Base-by-base conservation (phyloP, 2,888 invertebrate species). In the Mesodorylaimus sp. region DNA sequence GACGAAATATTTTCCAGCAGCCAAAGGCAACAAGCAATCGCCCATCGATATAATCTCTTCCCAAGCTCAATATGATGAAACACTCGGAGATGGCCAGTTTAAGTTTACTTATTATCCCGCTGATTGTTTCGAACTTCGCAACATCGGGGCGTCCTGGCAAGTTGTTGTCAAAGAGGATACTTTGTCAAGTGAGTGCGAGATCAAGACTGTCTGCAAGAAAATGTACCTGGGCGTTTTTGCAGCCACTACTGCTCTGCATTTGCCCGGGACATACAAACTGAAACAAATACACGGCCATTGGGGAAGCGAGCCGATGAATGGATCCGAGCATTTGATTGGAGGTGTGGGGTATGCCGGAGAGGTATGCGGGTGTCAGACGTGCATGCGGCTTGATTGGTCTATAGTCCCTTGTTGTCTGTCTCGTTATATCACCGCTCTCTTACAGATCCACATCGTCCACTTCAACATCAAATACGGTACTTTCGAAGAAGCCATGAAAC, bases 251-350 rank as follows among this genome's bases (percentile, higher is more conserved):
- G 57, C 55, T 19, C 43, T 50, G 2, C 57, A 57, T 45, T 45
- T 57, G n/a, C 55, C 48, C 2, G 53, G 52, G 2, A 51, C 46
- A 19, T 60, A 53, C 49, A 54, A 57, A 38, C 49, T 63, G 45
- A 59, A 56, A 46, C 63, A 63, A 52, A 60, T 63, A 51, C 63
- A 63, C 51, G 58, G 57, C 32, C 63, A 63, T 52, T 63, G 63
- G 63, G 57, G 59, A 36, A 48, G 53, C 28, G 64, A 65, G 50
- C 62, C 63, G 7, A 66, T 64, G 63, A 63, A 65, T 48, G 65
- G 65, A 32, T 60, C 60, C 1, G 62, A 66, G 47, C 65, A 65
- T 52, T 58, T 58, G 1, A 59, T 65, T 43, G 64, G 61, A 19
- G 65, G 64, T 19, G 61, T 62, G 37, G 64, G 64, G 5, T 64